These are phyloP conservation scores for Scaptomyza graminum DNA, from an alignment of 1,140 invertebrate genomes.

Conservation along the genomic window DNA sequence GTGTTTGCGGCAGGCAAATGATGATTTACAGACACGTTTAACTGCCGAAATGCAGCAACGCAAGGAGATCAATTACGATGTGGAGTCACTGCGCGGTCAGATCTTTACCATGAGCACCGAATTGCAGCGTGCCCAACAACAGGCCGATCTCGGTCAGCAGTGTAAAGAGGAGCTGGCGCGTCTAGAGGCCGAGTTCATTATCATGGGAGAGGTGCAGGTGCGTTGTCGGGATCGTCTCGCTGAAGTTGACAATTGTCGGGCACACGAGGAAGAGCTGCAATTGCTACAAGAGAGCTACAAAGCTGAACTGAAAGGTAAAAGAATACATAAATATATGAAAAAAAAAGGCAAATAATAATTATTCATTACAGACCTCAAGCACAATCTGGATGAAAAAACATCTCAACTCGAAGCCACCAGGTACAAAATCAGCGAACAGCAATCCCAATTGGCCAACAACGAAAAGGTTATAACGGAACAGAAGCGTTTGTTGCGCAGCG, in stretches of 20 bases:
- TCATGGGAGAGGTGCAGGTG: constrained; percentile 84
- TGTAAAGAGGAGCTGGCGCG: constrained; percentile 79
- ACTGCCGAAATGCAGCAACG: constrained; percentile 61
- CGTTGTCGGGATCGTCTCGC: constrained; percentile 84
- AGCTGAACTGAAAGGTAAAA: constrained; percentile 83
- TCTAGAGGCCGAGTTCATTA: constrained; percentile 75
- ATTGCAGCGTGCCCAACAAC: constrained; percentile 73
- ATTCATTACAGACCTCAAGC: constrained; percentile 72
- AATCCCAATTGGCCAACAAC: constrained; percentile 83
- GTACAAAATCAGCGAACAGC: constrained; percentile 85
- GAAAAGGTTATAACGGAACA: constrained; percentile 85
- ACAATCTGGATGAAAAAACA: constrained; percentile 81
- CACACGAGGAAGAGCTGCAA: constrained; percentile 83
- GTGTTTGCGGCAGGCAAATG: constrained; percentile 80
- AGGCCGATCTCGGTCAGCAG: constrained; percentile 73
- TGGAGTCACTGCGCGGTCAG: constrained; percentile 73
- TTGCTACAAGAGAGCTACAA: constrained; percentile 83
- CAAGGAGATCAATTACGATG: constrained; percentile 65
- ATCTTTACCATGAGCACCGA: constrained; percentile 79
- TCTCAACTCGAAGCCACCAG: constrained; percentile 84
- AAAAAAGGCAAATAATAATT: neutral
- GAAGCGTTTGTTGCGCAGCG: constrained; percentile 84
- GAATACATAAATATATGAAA: neutral
- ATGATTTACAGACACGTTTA: constrained; percentile 84
- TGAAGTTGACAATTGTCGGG: constrained; percentile 79